A percentile compares a stretch with the other conserved stretches of the same genome.
Evolutionary conservation across 2,888 invertebrate species (phyloP).

Genomic region (Elegia similella): DNA sequence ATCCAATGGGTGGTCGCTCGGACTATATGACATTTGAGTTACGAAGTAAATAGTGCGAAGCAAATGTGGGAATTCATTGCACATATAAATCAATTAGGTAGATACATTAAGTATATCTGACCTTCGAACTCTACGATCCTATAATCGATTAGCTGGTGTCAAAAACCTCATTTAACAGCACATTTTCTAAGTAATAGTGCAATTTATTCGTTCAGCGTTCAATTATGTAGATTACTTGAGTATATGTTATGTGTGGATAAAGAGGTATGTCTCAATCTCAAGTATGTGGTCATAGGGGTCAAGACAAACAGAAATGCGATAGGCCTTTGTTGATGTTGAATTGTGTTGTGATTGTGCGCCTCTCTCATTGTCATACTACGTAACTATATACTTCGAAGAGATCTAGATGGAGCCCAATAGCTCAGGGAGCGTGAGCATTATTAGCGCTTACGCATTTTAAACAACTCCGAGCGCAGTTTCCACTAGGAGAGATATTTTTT

Average conservation of each 20-base stretch:
- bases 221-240: background rate
- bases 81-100: background rate
- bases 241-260: background rate
- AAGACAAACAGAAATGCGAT: background rate
- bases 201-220: background rate
- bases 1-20: background rate
- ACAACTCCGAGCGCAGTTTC: no score
- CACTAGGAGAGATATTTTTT: no score
- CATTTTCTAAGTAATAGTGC: background rate
- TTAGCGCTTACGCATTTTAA: no score
- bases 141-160: background rate
- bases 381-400: no score
- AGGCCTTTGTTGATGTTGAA: background rate
- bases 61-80: background rate
- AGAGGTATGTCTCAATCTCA: background rate
- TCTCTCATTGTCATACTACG: no score
- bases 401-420: no score
- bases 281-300: background rate
- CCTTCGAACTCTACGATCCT: background rate
- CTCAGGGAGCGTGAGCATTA: no score
- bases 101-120: background rate
- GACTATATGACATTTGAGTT: background rate
- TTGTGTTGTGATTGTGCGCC: background rate
- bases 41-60: background rate
- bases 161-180: background rate